Percentiles rank a stretch among this genome's conserved stretches.
Evolutionary conservation across 1,140 invertebrate species (phyloP).

Genomic region (Sesamia nonagrioides): DNA sequence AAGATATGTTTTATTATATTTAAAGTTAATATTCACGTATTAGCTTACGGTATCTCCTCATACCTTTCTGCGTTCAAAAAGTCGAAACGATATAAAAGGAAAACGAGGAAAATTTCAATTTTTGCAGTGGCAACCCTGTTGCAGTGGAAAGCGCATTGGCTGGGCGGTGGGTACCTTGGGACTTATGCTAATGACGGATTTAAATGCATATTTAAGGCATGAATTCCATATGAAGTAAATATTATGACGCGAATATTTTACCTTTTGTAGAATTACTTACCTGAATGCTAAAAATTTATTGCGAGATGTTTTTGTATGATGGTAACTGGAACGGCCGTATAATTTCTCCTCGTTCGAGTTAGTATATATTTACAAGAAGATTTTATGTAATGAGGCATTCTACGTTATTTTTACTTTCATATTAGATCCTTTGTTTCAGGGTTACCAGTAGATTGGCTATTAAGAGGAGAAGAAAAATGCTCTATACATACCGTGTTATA

Average conservation of each 20-base stretch:
- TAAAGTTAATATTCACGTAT: no score
- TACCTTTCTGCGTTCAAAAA: no score
- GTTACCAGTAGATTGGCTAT: not conserved
- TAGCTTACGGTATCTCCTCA: no score
- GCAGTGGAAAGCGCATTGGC: slow-evolving; percentile 7
- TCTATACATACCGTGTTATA: no score
- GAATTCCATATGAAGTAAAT: slow-evolving; percentile 16
- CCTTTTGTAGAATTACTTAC: slow-evolving; percentile 15
- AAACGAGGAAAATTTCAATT: no score
- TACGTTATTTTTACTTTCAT: not conserved
- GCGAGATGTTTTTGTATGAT: not conserved
- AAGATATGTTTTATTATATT: no score
- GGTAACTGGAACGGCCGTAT: not conserved
- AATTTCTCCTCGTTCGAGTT: not conserved
- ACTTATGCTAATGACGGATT: slow-evolving; percentile 55
- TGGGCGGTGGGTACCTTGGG: slow-evolving; percentile 1
- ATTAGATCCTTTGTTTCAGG: not conserved
- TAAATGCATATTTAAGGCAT: slow-evolving; percentile 53
- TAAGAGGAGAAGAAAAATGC: not conserved
- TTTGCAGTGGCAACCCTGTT: slow-evolving; percentile 8
- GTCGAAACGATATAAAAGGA: no score
- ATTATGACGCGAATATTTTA: slow-evolving; percentile 18
- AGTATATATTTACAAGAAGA: not conserved
- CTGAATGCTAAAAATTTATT: not conserved
- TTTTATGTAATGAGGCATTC: not conserved